phyloP scores from a whole-genome alignment of 2,888 invertebrate species.

The Nesidiocoris tenuis region DNA sequence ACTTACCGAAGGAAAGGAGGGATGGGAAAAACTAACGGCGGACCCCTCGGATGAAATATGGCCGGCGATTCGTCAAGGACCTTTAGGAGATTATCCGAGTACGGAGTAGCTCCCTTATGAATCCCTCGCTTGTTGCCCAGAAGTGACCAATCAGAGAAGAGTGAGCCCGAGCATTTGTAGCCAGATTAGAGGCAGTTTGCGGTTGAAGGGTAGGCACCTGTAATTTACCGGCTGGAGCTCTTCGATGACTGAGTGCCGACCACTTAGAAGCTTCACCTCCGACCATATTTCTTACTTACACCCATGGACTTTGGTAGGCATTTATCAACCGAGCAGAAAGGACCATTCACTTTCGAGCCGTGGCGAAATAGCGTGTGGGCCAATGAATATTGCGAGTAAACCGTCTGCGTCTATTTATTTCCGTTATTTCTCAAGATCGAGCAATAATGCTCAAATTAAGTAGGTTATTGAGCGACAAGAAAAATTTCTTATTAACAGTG shows the following conservation, averaged over 20 bases:
- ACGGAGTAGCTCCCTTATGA: not conserved
- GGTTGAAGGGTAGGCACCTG: not conserved
- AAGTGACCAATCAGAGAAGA: conserved; percentile 18
- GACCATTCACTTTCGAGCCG: not conserved
- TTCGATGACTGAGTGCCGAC: conserved; percentile 10
- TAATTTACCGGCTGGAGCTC: not conserved
- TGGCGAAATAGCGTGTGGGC: too few species aligned
- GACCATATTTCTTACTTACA: conserved; percentile 7
- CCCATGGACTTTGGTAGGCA: not conserved
- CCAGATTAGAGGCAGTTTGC: conserved; percentile 18
- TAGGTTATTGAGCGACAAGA: too few species aligned
- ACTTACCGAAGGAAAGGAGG: too few species aligned
- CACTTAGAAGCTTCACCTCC: not conserved
- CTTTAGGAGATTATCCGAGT: not conserved
- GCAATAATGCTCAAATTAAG: too few species aligned
- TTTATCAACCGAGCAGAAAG: not conserved
- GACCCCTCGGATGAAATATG: not conserved
- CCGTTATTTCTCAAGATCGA: too few species aligned
- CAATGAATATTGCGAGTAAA: too few species aligned
- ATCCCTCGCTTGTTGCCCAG: not conserved
- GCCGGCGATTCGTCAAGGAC: not conserved
- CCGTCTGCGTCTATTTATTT: too few species aligned
- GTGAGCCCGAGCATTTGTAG: conserved; percentile 21
- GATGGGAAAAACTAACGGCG: too few species aligned
- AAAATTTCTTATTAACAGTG: too few species aligned